A percentile compares a stretch with the other conserved stretches of the same genome.
Conservation (phyloP, 2,888 invertebrate species). For the Acanthosepion pharaonis region DNA sequence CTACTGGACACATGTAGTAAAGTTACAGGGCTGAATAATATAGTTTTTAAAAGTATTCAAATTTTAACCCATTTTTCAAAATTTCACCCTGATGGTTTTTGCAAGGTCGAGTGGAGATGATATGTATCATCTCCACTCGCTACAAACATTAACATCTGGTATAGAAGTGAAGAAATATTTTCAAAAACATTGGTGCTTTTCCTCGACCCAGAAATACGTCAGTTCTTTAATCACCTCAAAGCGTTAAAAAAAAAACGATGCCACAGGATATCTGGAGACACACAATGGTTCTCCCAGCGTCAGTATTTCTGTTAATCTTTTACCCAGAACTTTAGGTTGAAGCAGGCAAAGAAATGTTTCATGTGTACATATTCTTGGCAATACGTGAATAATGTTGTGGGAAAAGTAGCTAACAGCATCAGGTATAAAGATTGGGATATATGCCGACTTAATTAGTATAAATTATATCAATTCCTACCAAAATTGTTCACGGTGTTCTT, state of each 20-base stretch:
- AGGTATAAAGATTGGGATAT: neutral
- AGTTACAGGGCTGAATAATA: too few species aligned
- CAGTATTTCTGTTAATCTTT: neutral
- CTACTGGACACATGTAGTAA: too few species aligned
- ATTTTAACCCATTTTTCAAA: too few species aligned
- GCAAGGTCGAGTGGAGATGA: neutral
- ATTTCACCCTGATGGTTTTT: too few species aligned
- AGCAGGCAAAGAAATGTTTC: neutral
- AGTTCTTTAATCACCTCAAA: neutral
- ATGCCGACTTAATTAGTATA: too few species aligned
- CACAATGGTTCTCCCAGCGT: neutral
- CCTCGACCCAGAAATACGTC: neutral
- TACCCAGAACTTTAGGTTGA: neutral
- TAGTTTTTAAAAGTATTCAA: too few species aligned
- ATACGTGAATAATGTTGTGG: neutral
- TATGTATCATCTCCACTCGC: neutral
- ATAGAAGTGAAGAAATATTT: neutral
- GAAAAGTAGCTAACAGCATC: neutral
- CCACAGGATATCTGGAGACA: neutral
- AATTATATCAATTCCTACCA: too few species aligned
- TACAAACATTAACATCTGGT: neutral
- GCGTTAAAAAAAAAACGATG: neutral
- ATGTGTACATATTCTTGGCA: too few species aligned
- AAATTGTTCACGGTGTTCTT: too few species aligned
- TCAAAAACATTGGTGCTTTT: neutral